A percentile compares a stretch with the other conserved stretches of the same genome.
Evolutionary conservation across 2,797 vertebrate genomes (phyloP).

Genomic region (Morelia viridis): DNA sequence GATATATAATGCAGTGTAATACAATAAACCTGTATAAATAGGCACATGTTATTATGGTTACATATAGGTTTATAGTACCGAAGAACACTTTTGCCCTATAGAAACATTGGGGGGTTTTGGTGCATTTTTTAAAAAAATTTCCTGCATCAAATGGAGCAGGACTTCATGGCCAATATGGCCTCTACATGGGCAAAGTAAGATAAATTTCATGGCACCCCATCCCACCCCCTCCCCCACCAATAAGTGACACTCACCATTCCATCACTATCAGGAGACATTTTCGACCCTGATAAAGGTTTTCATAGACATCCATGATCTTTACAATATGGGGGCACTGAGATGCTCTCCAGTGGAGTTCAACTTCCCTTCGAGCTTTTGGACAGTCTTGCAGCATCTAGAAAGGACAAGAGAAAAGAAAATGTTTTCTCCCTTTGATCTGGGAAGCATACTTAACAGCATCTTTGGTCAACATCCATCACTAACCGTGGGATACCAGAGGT

Average conservation of each 20-base stretch:
- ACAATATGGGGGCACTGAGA: conserved; percentile 93
- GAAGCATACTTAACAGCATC: neutral
- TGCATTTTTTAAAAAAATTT: too few relatives aligned
- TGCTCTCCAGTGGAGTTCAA: conserved; percentile 94
- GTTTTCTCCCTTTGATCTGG: neutral
- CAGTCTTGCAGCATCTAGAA: conserved; percentile 94
- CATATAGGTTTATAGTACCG: neutral
- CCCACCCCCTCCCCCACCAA: neutral
- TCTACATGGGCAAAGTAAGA: neutral
- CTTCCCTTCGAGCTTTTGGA: conserved; percentile 91
- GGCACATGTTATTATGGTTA: too few relatives aligned
- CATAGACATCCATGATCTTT: conserved; percentile 93
- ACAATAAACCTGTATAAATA: too few relatives aligned
- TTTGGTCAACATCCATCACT: neutral
- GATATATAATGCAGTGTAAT: too few relatives aligned
- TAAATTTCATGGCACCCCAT: neutral
- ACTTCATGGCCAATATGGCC: too few relatives aligned
- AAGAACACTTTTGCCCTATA: too few relatives aligned
- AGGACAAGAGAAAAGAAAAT: conserved; percentile 13
- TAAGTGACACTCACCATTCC: conserved; percentile 86
- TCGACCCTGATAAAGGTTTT: conserved; percentile 91
- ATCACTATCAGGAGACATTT: conserved; percentile 98
- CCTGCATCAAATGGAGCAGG: neutral
- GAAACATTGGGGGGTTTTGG: too few relatives aligned
- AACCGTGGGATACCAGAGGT: neutral